Evolutionary conservation across 2,797 vertebrate species (phyloP).

Genomic region (Rhynchonycteris naso): DNA sequence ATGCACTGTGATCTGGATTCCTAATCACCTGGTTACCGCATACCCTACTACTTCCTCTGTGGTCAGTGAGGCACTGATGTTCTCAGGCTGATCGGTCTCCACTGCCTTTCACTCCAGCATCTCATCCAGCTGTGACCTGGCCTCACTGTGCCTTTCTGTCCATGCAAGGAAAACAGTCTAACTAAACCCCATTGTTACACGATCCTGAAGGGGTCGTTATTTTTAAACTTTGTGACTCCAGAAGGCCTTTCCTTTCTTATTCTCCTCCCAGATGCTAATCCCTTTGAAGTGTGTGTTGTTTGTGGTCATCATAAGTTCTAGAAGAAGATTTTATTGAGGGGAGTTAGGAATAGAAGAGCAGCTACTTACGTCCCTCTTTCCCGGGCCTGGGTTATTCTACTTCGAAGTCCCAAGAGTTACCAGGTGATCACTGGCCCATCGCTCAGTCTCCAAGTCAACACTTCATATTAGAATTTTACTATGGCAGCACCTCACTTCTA

Average conservation of each 20-base stretch:
- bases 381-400: background rate
- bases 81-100: background rate
- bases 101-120: background rate
- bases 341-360: background rate
- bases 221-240: background rate
- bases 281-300: background rate
- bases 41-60: too few relatives aligned
- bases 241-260: background rate
- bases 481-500: background rate
- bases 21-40: accelerated
- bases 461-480: background rate
- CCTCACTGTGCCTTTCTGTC: too few relatives aligned
- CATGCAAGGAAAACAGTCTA: background rate
- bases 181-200: background rate
- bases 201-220: background rate
- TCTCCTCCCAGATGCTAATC: background rate
- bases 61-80: background rate
- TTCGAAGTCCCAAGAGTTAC: background rate
- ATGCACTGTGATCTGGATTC: background rate
- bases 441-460: background rate
- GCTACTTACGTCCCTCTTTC: background rate
- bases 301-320: background rate
- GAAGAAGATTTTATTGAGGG: background rate
- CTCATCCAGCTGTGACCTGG: background rate
- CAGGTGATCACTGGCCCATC: background rate